Percentiles rank a stretch among this genome's conserved stretches.
Conservation (phyloP, 2,888 invertebrate genomes). For the Polyommatus icarus region DNA sequence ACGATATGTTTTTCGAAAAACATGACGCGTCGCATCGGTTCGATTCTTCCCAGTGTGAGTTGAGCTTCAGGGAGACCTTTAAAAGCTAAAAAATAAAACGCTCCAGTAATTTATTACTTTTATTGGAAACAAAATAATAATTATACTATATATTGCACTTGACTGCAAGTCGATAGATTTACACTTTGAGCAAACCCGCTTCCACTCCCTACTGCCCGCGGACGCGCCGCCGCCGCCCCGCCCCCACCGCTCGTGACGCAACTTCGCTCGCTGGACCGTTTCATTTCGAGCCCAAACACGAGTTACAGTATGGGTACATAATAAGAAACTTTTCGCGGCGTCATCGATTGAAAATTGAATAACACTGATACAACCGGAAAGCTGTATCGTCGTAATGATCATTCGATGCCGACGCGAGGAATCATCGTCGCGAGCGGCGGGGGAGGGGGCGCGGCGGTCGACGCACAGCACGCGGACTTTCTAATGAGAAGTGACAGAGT, state of each 20-base stretch:
- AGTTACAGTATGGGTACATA: no score
- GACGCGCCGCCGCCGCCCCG: background rate
- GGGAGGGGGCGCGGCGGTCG: background rate
- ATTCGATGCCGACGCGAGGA: background rate
- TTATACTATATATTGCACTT: constrained; percentile 80
- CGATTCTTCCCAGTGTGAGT: no score
- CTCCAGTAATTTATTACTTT: constrained; percentile 63
- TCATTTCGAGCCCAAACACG: no score
- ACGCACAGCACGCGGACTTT: background rate
- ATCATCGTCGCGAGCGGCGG: background rate
- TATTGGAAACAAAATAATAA: constrained; percentile 81
- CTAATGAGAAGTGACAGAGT: constrained; percentile 10
- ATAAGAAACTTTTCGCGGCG: background rate
- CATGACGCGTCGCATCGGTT: no score
- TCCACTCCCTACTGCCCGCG: constrained; percentile 55
- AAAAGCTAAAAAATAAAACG: constrained; percentile 42
- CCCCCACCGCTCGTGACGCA: background rate
- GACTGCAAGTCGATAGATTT: constrained; percentile 59
- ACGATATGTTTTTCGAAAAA: no score
- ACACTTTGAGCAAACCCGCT: constrained; percentile 75
- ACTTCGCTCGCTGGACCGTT: background rate
- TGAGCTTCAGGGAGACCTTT: background rate
- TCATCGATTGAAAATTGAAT: background rate
- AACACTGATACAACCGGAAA: background rate
- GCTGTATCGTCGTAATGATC: background rate